phyloP scores from a whole-genome alignment of 2,797 vertebrate genomes.

The Hirundo rustica region DNA sequence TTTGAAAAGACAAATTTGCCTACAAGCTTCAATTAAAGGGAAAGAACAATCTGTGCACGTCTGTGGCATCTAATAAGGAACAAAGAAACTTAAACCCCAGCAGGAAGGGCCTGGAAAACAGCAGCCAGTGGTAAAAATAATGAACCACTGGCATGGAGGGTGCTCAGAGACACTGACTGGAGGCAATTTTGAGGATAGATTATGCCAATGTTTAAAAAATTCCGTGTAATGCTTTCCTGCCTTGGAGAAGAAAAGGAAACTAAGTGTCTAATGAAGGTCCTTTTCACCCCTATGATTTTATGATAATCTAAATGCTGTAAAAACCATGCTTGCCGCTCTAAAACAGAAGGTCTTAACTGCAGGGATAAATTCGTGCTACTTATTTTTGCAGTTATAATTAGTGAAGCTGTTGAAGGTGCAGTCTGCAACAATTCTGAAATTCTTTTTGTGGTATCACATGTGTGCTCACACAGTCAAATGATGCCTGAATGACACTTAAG shows the following conservation, averaged over 20 bases:
- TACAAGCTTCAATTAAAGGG: not conserved
- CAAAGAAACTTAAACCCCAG: not conserved
- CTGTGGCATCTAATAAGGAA: not conserved
- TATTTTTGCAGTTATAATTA: slow-evolving; percentile 17
- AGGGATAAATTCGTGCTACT: not conserved
- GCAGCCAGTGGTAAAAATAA: not conserved
- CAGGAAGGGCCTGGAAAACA: not conserved
- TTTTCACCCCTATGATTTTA: not conserved
- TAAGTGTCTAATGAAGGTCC: not conserved
- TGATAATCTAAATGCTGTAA: not conserved
- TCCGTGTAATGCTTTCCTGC: not conserved
- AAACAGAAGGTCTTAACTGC: not conserved
- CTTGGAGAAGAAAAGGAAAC: not conserved
- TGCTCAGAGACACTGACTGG: not conserved
- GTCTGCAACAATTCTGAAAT: not conserved
- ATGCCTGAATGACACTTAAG: slow-evolving; percentile 51
- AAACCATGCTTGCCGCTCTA: not conserved
- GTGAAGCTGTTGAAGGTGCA: slow-evolving; percentile 1
- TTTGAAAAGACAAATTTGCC: not conserved
- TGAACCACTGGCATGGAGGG: not conserved
- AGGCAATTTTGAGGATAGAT: not conserved
- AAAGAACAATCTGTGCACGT: not conserved
- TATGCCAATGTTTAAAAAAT: not conserved
- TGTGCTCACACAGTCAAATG: slow-evolving; percentile 14
- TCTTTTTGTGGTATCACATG: slow-evolving; percentile 29